Evolutionary conservation across 2,888 invertebrate genomes (phyloP), one percentile per base, ranked within the genome.

Genomic region (Ptilodon capucinus): DNA sequence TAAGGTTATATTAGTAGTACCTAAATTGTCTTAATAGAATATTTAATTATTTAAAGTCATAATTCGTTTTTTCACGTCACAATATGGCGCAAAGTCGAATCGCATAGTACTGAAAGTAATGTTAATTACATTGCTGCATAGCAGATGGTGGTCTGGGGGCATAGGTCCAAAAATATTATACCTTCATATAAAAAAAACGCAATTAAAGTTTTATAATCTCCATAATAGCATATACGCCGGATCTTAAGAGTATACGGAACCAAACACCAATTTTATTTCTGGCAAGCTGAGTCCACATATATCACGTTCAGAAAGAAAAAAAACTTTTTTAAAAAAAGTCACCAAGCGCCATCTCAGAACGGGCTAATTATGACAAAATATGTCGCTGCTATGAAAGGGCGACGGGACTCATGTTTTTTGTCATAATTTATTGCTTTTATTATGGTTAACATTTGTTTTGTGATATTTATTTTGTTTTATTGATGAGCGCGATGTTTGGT

Each of bases 361-460:
- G 16, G 11, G 28, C 36, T 44, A 44, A 38, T 44, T 36, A 44
- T 38, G 23, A 38, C 28, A 38, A 36, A 38, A 38, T 38, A 39
- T 39, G 21, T 28, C 23, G 18, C 28, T 11, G n/a, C 25, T 38
- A 19, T 40, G 42, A 38, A 42, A 39, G 21, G 21, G 7, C 21
- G 39, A 28, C 39, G 19, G 39, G 32, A 17, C 23, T 23, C 30
- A 18, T 39, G 30, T 19, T 39, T 6, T 34, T 30, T 32, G 17
- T 25, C 5, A 8, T 28, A 21, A 39, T 45, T 45, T 40, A 45
- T 42, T 34, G 42, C 34, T 42, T 42, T 41, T 39, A 21, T 42
- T 42, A 32, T 32, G 34, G 30, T 18, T 11, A 42, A 21, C 30
- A 42, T 42, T 42, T 42, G 42, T 39, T 39, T 39, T 19, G n/a